phyloP scores from a whole-genome alignment of 2,888 invertebrate genomes.

The Eupithecia centaureata region DNA sequence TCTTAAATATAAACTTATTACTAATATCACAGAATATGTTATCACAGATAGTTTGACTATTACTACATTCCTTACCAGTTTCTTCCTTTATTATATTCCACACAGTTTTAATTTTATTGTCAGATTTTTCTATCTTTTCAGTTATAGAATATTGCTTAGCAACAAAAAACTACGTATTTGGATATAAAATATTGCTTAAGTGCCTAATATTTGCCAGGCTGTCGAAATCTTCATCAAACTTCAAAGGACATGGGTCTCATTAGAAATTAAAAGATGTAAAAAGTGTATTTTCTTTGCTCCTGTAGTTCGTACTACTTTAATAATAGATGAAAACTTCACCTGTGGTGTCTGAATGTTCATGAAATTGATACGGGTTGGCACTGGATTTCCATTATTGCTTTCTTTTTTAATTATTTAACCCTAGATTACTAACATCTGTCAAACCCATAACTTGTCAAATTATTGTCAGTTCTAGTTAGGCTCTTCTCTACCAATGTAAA shows the following conservation, averaged over 20 bases:
- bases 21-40: too few relatives aligned
- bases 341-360: background rate
- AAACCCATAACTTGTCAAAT: background rate
- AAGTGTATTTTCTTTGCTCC: background rate
- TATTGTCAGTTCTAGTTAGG: background rate
- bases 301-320: background rate
- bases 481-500: slow-evolving; percentile 10
- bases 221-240: background rate
- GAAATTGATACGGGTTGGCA: too few relatives aligned
- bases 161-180: too few relatives aligned
- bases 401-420: background rate
- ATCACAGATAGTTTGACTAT: too few relatives aligned
- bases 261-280: background rate
- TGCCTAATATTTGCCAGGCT: background rate
- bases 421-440: background rate
- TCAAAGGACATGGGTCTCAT: background rate
- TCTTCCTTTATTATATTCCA: too few relatives aligned
- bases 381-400: too few relatives aligned
- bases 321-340: background rate
- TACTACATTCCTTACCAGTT: too few relatives aligned
- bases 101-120: too few relatives aligned
- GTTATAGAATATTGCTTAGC: too few relatives aligned
- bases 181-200: background rate
- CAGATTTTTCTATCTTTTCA: too few relatives aligned
- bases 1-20: too few relatives aligned